These are phyloP conservation scores for Phylloscopus trochilus DNA, from an alignment of 2,113 vertebrate genomes.

Conservation along the genomic window DNA sequence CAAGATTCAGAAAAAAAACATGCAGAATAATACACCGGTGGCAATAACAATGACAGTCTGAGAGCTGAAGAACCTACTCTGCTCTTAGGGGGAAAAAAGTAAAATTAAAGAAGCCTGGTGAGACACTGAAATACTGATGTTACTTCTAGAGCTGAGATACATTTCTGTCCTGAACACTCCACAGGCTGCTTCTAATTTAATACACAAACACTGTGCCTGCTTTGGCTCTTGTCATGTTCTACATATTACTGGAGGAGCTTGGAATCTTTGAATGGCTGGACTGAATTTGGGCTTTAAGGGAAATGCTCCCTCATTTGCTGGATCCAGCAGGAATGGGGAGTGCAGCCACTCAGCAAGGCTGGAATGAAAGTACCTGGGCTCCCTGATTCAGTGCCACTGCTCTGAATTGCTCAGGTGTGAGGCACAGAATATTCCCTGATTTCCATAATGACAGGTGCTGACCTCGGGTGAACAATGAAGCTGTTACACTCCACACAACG, in stretches of 20 bases:
- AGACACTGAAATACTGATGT: not conserved
- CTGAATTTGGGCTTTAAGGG: not conserved
- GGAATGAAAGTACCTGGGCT: not conserved
- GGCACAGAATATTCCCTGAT: not conserved
- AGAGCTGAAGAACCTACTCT: not conserved
- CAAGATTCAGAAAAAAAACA: not conserved
- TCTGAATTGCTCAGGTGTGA: not conserved
- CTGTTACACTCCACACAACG: not conserved
- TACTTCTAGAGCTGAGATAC: not conserved
- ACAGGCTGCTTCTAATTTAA: not conserved
- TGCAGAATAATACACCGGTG: not conserved
- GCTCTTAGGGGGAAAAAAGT: not conserved
- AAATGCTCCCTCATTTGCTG: not conserved
- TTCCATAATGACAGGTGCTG: not conserved
- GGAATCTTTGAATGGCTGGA: not conserved
- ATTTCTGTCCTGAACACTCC: not conserved
- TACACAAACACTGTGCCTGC: not conserved
- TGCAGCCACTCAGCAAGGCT: not conserved
- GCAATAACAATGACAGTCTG: not conserved
- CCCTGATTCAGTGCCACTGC: not conserved
- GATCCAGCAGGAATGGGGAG: not conserved
- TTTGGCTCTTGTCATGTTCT: not conserved
- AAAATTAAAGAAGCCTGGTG: not conserved
- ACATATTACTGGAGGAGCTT: not conserved
- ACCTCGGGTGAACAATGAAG: not conserved